Evolutionary conservation across 2,113 vertebrate species (phyloP).

Genomic region (Lampris megalopsis): DNA sequence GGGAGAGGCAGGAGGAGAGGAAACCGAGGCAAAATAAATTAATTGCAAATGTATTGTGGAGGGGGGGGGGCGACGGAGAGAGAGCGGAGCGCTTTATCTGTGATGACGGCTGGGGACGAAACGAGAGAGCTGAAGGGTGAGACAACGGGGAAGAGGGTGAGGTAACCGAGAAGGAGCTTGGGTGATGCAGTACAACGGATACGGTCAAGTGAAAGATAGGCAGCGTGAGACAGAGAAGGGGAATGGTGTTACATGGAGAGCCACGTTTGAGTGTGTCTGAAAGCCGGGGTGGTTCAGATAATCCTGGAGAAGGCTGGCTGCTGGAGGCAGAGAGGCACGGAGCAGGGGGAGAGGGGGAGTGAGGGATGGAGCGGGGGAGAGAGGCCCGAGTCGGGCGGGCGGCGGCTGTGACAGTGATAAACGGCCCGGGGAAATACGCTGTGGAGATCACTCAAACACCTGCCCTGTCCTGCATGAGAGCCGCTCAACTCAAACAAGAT

Average conservation of each 20-base stretch:
- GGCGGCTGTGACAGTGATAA: conserved; percentile 74
- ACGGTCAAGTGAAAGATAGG: conserved; percentile 38
- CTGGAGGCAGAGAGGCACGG: conserved; percentile 41
- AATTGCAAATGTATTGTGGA: conserved; percentile 79
- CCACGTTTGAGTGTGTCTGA: conserved; percentile 35
- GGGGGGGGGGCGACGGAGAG: conserved; percentile 35
- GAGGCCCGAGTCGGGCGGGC: conserved; percentile 28
- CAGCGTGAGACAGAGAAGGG: conserved; percentile 28
- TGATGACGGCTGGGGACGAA: conserved; percentile 47
- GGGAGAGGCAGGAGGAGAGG: conserved; percentile 53
- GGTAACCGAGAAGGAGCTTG: conserved; percentile 21
- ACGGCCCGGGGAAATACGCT: conserved; percentile 63
- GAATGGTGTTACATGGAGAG: conserved; percentile 10
- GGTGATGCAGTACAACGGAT: conserved; percentile 34
- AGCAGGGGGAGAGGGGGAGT: conserved; percentile 38
- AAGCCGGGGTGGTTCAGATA: conserved; percentile 61
- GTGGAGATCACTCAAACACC: conserved; percentile 75
- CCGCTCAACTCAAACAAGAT: conserved; percentile 75
- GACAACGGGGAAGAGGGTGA: conserved; percentile 30
- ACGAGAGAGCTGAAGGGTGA: conserved; percentile 17
- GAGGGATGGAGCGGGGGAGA: conserved; percentile 29
- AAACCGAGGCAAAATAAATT: conserved; percentile 77
- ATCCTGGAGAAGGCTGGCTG: conserved; percentile 63
- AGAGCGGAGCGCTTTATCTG: conserved; percentile 46
- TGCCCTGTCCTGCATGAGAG: conserved; percentile 65